These are phyloP conservation scores for Itoplectis maculator DNA, from an alignment of 2,888 invertebrate species.

Conservation along the genomic window DNA sequence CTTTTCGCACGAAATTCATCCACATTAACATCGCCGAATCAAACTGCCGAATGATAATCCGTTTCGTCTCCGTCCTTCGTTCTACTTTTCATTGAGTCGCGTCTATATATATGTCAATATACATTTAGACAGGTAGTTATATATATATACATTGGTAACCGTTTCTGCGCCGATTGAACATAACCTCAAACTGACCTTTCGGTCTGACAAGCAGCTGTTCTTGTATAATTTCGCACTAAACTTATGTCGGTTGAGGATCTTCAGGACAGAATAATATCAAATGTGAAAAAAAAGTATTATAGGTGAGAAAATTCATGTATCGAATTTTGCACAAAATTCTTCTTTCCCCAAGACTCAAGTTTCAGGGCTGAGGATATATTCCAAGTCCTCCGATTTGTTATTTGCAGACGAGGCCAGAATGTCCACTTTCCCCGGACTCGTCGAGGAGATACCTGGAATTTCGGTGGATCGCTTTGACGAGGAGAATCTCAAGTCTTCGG, in stretches of 20 bases:
- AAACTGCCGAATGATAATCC: background rate
- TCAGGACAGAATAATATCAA: background rate
- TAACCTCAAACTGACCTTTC: slow-evolving; percentile 39
- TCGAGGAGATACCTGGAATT: slow-evolving; percentile 88
- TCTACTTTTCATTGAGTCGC: background rate
- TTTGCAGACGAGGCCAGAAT: slow-evolving; percentile 77
- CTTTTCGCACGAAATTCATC: slow-evolving; percentile 25
- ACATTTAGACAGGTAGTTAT: background rate
- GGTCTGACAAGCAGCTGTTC: slow-evolving; percentile 50
- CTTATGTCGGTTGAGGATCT: background rate
- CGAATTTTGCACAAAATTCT: background rate
- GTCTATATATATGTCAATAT: background rate
- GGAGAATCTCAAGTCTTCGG: slow-evolving; percentile 84
- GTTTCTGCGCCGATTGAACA: slow-evolving; percentile 20
- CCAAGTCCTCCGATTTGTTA: slow-evolving; percentile 29
- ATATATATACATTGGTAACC: background rate
- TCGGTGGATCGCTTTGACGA: slow-evolving; percentile 88
- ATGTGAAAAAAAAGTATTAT: too few species aligned
- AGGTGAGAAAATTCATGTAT: too few species aligned
- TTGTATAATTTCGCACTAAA: background rate
- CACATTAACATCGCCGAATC: background rate
- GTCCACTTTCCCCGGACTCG: slow-evolving; percentile 87
- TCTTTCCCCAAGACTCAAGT: background rate
- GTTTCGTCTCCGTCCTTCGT: background rate
- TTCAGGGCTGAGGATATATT: background rate